Percentiles rank a stretch among this genome's conserved stretches.
phyloP scores from a whole-genome alignment of 2,888 invertebrate genomes.

The Tridacna crocea region DNA sequence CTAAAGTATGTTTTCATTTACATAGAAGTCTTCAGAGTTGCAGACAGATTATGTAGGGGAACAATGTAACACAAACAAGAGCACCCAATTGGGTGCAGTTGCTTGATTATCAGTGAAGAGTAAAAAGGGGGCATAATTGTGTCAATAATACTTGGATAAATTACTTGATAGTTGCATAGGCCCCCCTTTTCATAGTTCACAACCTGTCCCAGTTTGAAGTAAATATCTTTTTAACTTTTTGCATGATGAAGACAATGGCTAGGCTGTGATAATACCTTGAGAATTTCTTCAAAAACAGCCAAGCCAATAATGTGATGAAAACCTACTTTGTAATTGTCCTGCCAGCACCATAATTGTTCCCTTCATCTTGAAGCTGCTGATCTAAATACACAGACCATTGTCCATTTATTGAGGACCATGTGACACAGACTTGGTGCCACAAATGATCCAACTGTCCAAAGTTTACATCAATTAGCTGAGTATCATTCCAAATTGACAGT shows the following conservation, averaged over 20 bases:
- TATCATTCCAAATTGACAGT: slow-evolving; percentile 26
- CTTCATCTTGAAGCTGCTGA: slow-evolving; percentile 26
- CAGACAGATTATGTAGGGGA: neutral
- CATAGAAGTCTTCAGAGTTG: no score
- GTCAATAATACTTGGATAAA: no score
- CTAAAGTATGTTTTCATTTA: no score
- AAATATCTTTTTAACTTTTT: neutral
- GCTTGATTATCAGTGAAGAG: no score
- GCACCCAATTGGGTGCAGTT: no score
- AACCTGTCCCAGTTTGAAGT: no score
- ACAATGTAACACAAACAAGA: no score
- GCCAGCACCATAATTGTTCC: slow-evolving; percentile 8
- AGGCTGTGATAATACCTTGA: no score
- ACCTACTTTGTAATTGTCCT: slow-evolving; percentile 11
- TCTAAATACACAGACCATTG: slow-evolving; percentile 69
- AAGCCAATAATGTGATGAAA: neutral
- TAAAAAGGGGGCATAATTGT: no score
- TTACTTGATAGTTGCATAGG: no score
- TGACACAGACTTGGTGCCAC: slow-evolving; percentile 76
- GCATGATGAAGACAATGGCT: neutral
- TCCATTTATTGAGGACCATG: slow-evolving; percentile 57
- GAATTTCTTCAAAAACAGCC: no score
- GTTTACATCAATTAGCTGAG: neutral
- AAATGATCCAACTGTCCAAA: slow-evolving; percentile 26
- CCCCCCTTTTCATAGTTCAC: no score